Percentiles rank a stretch among this genome's conserved stretches.
Conservation (phyloP, 2,113 vertebrate genomes). For the Oryzias woworae region DNA sequence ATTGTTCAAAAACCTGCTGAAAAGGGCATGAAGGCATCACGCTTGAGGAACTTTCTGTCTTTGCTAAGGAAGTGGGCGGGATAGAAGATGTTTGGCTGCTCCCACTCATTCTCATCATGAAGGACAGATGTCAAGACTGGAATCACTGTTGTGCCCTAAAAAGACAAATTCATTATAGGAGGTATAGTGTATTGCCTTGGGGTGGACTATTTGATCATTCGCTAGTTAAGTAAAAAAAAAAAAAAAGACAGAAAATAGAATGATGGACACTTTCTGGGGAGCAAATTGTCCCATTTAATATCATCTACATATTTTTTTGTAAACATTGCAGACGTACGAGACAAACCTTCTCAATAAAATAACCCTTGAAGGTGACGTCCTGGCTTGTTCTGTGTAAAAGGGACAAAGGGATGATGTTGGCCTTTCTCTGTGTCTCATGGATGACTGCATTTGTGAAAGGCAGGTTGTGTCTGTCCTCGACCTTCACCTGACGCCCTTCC, state of each 20-base stretch:
- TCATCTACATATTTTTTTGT: no score
- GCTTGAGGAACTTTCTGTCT: no score
- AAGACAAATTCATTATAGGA: not conserved
- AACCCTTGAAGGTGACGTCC: slow-evolving; percentile 38
- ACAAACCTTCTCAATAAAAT: slow-evolving; percentile 41
- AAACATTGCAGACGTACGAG: not conserved
- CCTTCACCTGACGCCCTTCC: slow-evolving; percentile 21
- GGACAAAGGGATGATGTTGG: not conserved
- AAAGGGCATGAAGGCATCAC: no score
- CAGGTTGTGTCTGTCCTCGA: slow-evolving; percentile 16
- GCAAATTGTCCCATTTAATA: no score
- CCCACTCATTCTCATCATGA: not conserved
- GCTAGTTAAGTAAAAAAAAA: no score
- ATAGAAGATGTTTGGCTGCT: not conserved
- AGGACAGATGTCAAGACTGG: not conserved
- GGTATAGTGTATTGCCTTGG: no score
- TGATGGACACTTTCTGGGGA: no score
- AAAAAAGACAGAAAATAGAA: no score
- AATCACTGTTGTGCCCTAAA: not conserved
- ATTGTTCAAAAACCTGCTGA: no score
- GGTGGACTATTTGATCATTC: no score
- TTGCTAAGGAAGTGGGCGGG: no score
- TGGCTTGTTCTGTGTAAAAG: slow-evolving; percentile 11
- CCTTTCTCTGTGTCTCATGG: slow-evolving; percentile 42
- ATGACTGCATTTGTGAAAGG: slow-evolving; percentile 36